These are phyloP conservation scores for Coleophora flavipennella DNA, from an alignment of 2,888 invertebrate species.

Conservation along the genomic window DNA sequence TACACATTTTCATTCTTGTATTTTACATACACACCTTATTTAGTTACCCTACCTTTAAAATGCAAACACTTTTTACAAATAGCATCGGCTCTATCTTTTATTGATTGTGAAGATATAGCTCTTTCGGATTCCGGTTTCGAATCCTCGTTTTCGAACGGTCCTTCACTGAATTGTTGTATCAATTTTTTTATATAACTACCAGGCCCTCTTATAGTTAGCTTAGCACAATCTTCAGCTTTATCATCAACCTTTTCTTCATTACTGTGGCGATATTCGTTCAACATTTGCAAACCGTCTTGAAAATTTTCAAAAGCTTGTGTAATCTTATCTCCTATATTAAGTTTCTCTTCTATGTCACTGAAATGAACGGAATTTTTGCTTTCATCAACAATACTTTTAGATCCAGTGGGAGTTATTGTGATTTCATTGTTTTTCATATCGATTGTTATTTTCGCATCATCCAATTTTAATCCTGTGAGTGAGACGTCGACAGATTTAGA, in stretches of 20 bases:
- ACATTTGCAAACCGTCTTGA: conserved; percentile 52
- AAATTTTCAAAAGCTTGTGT: conserved; percentile 49
- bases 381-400: conserved; percentile 32
- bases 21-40: conserved; percentile 24
- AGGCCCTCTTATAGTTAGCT: conserved; percentile 56
- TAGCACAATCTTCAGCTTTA: conserved; percentile 28
- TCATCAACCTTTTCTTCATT: conserved; percentile 22
- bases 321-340: conserved; percentile 49
- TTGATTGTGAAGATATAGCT: conserved; percentile 41
- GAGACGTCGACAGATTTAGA: conserved; percentile 73
- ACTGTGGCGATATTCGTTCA: conserved; percentile 33
- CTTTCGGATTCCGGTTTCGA: conserved; percentile 52
- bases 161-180: conserved; percentile 66
- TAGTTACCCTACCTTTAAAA: conserved; percentile 57
- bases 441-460: conserved; percentile 55
- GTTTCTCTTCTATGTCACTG: conserved; percentile 45
- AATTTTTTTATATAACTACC: conserved; percentile 64
- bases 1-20: no score
- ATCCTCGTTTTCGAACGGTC: conserved; percentile 52
- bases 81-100: conserved; percentile 60
- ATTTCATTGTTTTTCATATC: conserved; percentile 60
- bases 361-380: conserved; percentile 29
- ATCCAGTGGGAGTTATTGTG: conserved; percentile 52
- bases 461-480: conserved; percentile 42
- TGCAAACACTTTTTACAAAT: conserved; percentile 68